phyloP scores from a whole-genome alignment of 2,797 vertebrate genomes.

The Anolis apletophallus region DNA sequence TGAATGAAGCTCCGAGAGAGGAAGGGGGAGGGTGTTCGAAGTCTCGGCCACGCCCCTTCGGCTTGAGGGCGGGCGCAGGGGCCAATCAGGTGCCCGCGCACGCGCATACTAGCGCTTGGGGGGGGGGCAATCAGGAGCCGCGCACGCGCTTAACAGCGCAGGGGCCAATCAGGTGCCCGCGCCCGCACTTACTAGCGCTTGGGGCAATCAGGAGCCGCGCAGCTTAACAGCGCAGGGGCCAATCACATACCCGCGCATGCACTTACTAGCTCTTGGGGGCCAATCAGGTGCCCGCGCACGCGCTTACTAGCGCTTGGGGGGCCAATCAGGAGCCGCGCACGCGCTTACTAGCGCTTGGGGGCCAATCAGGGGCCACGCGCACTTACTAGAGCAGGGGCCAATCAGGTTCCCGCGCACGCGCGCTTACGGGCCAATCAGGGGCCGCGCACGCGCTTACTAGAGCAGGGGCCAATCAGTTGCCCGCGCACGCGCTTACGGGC shows the following conservation, averaged over 20 bases:
- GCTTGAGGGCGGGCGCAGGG: neutral
- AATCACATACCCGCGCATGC: too few species aligned
- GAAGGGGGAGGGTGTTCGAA: neutral
- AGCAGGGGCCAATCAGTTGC: neutral
- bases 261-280: too few species aligned
- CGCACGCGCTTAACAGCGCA: neutral
- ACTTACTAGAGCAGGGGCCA: too few species aligned
- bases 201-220: too few species aligned
- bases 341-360: too few species aligned
- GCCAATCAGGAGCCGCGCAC: too few species aligned
- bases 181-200: neutral
- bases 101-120: neutral
- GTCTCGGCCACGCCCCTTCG: neutral
- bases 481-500: conserved; percentile 20
- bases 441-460: neutral
- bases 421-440: too few species aligned
- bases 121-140: too few species aligned
- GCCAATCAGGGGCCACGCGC: conserved; percentile 2
- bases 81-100: conserved; percentile 27
- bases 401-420: conserved; percentile 34
- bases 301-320: neutral
- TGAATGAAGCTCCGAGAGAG: conserved; percentile 60
- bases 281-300: conserved; percentile 30
- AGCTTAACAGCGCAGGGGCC: too few species aligned
- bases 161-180: neutral